Base-by-base conservation (phyloP, 1,140 invertebrate species). In the Achatina immaculata region DNA sequence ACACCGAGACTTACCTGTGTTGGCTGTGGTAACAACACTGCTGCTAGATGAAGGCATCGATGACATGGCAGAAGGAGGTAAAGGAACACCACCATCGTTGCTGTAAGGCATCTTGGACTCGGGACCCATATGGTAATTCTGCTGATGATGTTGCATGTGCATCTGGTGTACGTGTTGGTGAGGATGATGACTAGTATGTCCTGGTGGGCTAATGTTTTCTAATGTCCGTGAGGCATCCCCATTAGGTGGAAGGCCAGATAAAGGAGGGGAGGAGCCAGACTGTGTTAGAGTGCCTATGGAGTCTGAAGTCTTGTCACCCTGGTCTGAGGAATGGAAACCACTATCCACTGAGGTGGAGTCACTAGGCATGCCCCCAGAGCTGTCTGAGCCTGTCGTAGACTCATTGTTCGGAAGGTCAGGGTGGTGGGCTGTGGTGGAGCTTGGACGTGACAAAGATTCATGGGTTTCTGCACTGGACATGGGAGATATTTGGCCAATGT, bases 261-360 rank as follows among this genome's bases (percentile, higher is more conserved):
- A 45, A 38, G 68, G 78, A 42, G 45, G 69, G 71, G 80, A 80
- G 66, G n/a, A 42, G 28, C 58, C 72, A 36, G 80, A 77, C 68
- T 76, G 68, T 21, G 72, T 80, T 11, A 79, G 55, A 68, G 78
- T 81, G 40, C 45, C 58, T 28, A 72, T 24, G 6, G 78, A 78
- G 43, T 83, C 82, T 24, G 82, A 83, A 2, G 82, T 80, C 40
- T 83, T 83, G 55, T 83, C 82, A 66, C 55, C 80, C 51, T 83
- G 82, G 28, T 83, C 82, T n/a, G 79, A 76, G 48, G 82, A 83
- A 74, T 83, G 82, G 34, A 83, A 83, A 19, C 82, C 82, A 42
- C 82, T 83, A 62, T 83, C 82, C 9, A 83, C 82, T 0, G 82
- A 83, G n/a, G 82, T 83, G 19, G 82, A 83, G 58, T 83, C 82